Percentiles rank a stretch among this genome's conserved stretches.
Conservation (phyloP, 2,113 vertebrate species). For the Malurus melanocephalus region DNA sequence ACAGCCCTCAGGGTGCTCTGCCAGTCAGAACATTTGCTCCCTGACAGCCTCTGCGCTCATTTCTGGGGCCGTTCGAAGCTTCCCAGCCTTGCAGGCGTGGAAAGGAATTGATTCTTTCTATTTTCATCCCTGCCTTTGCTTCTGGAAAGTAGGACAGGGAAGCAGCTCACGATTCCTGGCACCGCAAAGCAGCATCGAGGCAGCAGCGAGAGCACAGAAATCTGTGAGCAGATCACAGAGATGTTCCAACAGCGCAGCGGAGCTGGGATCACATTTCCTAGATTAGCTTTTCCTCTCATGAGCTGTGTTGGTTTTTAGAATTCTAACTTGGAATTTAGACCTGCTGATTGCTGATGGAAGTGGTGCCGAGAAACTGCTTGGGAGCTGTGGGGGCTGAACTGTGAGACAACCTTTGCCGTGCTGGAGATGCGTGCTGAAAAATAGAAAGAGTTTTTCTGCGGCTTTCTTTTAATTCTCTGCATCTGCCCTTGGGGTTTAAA, state of each 20-base stretch:
- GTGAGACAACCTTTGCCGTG: not conserved
- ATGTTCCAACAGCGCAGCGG: not conserved
- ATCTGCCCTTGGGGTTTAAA: not conserved
- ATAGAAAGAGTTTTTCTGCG: not conserved
- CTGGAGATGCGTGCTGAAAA: not conserved
- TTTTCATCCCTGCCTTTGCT: constrained; percentile 37
- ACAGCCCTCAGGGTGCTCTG: not conserved
- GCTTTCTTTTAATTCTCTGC: not conserved
- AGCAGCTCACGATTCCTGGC: constrained; percentile 54
- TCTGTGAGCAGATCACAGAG: constrained; percentile 23
- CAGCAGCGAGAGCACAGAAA: not conserved
- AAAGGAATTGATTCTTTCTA: constrained; percentile 52
- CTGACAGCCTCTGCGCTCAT: not conserved
- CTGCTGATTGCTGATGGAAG: not conserved
- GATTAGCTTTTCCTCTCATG: not conserved
- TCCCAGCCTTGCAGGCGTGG: not conserved
- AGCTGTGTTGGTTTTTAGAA: not conserved
- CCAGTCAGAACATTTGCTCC: not conserved
- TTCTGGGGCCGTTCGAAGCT: not conserved
- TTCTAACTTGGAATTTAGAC: not conserved
- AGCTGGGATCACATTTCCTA: not conserved
- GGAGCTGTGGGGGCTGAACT: not conserved
- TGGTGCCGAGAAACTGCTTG: not conserved
- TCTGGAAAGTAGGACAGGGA: constrained; percentile 53
- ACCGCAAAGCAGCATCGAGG: not conserved